Evolutionary conservation across 2,888 invertebrate genomes (phyloP), one percentile per base, ranked within the genome.

Genomic region (Reticulitermes lucifugus): DNA sequence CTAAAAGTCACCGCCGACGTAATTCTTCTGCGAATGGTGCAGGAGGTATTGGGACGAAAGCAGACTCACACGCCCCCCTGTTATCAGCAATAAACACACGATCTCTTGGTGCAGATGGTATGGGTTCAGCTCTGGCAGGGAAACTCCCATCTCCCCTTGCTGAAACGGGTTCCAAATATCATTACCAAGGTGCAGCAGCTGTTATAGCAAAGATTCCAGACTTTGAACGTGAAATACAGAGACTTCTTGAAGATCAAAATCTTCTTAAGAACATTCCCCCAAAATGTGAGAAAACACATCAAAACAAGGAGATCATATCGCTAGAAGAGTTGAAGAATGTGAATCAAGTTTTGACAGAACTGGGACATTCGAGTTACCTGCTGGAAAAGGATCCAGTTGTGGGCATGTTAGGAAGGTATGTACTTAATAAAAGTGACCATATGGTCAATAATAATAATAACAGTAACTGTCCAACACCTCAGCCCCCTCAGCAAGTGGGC

Each of bases 211-310:
- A 87, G 43, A 82, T 87, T 22, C 89, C 89, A 84, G 96, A 96
- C 41, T 96, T 96, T 89, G 96, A 96, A 91, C 93, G 95, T 89
- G 96, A 96, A 90, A 95, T 96, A 88, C 95, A 96, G 90, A 94
- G 96, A 90, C 92, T 96, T 88, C 92, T 96, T 87, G 96, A 95
- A 88, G 95, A 96, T 89, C 94, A 94, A 90, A 94, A 93, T 90
- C 90, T 94, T 86, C 91, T 94, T 86, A 94, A 94, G 89, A 93
- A 92, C 89, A 93, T 93, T 88, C 93, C 94, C 82, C 92, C 93
- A 46, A 94, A 94, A 89, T 90, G 92, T 83, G 94, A 94, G 88
- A 90, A 93, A 86, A 93, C 93, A 88, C 93, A 94, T 88, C 91
- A 93, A 88, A 93, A 93, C 89, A 92, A 94, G 88, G 94, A 94